A percentile compares a stretch with the other conserved stretches of the same genome.
These are phyloP conservation scores for Pyrocephalus nanus DNA, from an alignment of 2,797 vertebrate species.

Conservation along the genomic window DNA sequence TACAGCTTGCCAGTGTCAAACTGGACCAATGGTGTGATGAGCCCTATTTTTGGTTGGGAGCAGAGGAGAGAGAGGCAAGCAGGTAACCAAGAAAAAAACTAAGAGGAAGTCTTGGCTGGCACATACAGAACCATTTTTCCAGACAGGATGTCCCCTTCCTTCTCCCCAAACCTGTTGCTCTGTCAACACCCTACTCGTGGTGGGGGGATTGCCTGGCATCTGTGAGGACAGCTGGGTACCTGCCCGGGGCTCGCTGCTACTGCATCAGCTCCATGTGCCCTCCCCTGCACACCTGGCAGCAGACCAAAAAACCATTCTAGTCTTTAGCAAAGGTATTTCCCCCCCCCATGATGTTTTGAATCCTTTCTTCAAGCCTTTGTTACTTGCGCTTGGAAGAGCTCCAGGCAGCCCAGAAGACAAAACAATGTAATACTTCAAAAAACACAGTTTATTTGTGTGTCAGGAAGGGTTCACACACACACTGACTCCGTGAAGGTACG, in stretches of 20 bases:
- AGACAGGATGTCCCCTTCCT: neutral
- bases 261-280: neutral
- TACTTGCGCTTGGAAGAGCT: conserved; percentile 57
- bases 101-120: neutral
- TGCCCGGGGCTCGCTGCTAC: fast-evolving
- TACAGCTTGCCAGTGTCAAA: neutral
- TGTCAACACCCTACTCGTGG: neutral
- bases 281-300: neutral
- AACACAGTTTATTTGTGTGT: neutral
- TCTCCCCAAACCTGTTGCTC: neutral
- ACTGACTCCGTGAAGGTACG: neutral
- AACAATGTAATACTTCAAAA: conserved; percentile 53
- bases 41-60: neutral
- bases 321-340: conserved; percentile 7
- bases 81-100: neutral
- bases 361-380: conserved; percentile 64
- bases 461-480: neutral
- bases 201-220: neutral
- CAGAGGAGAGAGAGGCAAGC: neutral
- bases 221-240: neutral
- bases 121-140: fast-evolving
- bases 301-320: conserved; percentile 41
- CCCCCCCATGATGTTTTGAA: neutral
- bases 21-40: neutral
- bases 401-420: conserved; percentile 61